These are phyloP conservation scores for Chloroceryle amazona DNA, from an alignment of 2,797 vertebrate genomes.

Conservation along the genomic window DNA sequence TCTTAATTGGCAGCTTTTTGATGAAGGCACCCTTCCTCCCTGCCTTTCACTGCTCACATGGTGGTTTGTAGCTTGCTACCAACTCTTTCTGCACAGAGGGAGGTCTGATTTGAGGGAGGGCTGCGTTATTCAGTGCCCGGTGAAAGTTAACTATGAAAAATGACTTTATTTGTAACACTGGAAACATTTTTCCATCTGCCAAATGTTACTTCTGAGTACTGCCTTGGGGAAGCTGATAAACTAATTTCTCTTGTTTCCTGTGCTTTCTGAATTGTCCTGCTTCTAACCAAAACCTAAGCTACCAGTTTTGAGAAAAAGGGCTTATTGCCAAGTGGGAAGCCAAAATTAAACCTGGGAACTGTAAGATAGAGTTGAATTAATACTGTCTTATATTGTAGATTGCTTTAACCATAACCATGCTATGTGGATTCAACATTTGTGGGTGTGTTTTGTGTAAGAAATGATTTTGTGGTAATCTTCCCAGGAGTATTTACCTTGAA, in stretches of 20 bases:
- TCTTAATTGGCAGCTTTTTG: neutral
- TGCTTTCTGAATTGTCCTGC: neutral
- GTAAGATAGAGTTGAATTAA: neutral
- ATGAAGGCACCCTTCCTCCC: neutral
- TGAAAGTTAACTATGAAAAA: neutral
- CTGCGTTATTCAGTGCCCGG: neutral
- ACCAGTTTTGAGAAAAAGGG: neutral
- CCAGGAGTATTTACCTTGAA: neutral
- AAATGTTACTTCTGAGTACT: neutral
- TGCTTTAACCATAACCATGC: neutral
- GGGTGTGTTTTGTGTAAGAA: neutral
- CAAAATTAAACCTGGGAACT: neutral
- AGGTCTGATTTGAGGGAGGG: neutral
- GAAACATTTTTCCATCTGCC: conserved; percentile 3
- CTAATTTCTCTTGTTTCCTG: neutral
- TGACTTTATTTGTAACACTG: neutral
- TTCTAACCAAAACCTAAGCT: neutral
- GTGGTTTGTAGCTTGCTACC: neutral
- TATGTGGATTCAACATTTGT: neutral
- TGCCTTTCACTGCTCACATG: rapidly evolving
- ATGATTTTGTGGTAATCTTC: neutral
- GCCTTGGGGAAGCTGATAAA: conserved; percentile 3
- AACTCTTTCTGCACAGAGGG: neutral
- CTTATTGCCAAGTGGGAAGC: neutral
- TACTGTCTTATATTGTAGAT: neutral